phyloP scores from a whole-genome alignment of 2,113 vertebrate species.

The Malurus elegans region DNA sequence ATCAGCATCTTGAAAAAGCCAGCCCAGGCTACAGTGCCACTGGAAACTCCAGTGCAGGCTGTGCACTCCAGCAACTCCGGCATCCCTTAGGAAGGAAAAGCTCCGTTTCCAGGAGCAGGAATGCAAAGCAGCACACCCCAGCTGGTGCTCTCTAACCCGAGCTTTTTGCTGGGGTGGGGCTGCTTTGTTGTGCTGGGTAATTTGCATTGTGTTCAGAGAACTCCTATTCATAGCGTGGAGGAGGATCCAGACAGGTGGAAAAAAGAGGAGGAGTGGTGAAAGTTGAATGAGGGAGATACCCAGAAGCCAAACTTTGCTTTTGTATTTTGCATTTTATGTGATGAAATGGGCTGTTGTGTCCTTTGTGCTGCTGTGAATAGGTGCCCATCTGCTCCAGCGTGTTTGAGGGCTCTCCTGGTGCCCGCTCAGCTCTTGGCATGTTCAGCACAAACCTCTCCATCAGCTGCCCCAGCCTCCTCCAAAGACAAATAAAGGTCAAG shows the following conservation, averaged over 20 bases:
- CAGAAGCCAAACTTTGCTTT: slow-evolving; percentile 29
- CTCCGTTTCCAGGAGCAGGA: neutral
- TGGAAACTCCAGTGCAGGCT: neutral
- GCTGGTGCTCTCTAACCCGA: slow-evolving; percentile 31
- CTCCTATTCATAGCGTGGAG: neutral
- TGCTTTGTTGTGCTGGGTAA: neutral
- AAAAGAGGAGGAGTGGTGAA: neutral
- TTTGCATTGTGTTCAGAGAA: slow-evolving; percentile 5
- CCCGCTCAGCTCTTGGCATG: neutral
- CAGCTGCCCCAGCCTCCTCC: slow-evolving; percentile 5
- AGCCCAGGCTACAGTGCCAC: rapidly evolving
- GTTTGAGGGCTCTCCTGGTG: slow-evolving; percentile 16
- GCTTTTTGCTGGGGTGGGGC: neutral
- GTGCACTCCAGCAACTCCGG: neutral
- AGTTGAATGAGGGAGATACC: slow-evolving; percentile 25
- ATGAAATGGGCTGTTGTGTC: neutral
- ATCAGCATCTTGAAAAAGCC: neutral
- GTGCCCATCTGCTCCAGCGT: slow-evolving; percentile 68
- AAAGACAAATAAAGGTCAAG: slow-evolving; percentile 21
- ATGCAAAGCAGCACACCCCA: neutral
- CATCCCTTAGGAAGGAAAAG: neutral
- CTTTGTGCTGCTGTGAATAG: slow-evolving; percentile 69
- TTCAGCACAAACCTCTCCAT: neutral
- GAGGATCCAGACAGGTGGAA: slow-evolving; percentile 58
- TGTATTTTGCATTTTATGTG: neutral